Evolutionary conservation across 2,888 invertebrate genomes (phyloP), one percentile per base, ranked within the genome.

Genomic region (Augiades crinisus): DNA sequence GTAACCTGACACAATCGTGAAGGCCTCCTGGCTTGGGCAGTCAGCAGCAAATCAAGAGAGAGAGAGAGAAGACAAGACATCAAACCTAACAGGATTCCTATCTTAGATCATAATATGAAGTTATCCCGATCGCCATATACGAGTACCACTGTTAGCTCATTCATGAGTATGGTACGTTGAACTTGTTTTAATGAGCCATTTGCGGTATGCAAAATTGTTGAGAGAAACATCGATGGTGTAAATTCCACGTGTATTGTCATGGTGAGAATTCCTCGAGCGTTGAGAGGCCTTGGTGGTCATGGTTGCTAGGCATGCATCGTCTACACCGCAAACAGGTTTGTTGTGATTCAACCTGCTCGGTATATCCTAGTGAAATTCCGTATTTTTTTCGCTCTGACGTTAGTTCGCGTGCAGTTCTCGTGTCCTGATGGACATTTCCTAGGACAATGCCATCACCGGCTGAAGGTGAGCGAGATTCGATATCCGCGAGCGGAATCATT

Each of bases 241-340:
- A 17, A 24, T 27, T 37, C 10, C 5, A n/a, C 27, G 41, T 27
- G 31, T 19, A 47, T 31, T 16, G 47, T 38, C 8, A 16, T 47
- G 30, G 47, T 49, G 47, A 33, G 47, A 49, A 49, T 40, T 24
- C 47, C 22, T 69, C 71, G 72, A 75, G 62, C 68, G 71, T 70
- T 59, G 64, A 47, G 59, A 74, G 75, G 69, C 81, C 78, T 83
- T 78, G 82, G 66, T 46, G 64, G 54, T 66, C 70, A 72, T 65
- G 64, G 68, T 68, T 64, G 70, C 69, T 73, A 74, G 72, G 68
- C 76, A 75, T 77, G 81, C 81, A 78, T 75, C 72, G 74, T 71
- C 64, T 62, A 58, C 61, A 63, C 60, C 62, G 61, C 53, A 70
- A 76, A 78, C 77, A 67, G 70, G 77, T 77, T 78, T 66, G 64